These are phyloP conservation scores for Pteronotus mesoamericanus DNA, from an alignment of 2,797 vertebrate genomes.

Conservation along the genomic window DNA sequence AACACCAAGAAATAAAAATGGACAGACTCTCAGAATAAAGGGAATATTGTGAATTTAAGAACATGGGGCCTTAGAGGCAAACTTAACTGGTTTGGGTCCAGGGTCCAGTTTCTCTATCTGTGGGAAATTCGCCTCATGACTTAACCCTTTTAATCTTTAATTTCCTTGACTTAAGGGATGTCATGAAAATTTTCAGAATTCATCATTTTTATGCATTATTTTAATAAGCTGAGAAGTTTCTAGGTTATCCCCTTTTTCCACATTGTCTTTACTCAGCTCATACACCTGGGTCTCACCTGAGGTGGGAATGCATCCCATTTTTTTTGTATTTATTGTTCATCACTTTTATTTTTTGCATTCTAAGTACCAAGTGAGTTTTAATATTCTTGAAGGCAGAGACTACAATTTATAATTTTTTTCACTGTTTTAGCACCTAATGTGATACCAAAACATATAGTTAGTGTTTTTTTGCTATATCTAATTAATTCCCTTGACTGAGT, in stretches of 20 bases:
- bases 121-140: background rate
- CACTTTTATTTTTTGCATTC: background rate
- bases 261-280: background rate
- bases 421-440: background rate
- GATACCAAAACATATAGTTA: background rate
- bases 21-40: background rate
- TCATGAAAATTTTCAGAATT: background rate
- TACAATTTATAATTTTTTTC: background rate
- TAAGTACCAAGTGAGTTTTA: background rate
- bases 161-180: background rate
- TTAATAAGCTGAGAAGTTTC: background rate
- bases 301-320: background rate
- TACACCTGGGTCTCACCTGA: background rate
- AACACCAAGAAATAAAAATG: background rate
- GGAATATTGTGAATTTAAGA: background rate
- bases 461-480: accelerated
- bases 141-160: background rate
- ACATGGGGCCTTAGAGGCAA: background rate
- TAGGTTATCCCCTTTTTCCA: background rate
- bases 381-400: background rate
- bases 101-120: background rate
- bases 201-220: background rate
- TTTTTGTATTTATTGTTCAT: background rate
- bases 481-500: background rate
- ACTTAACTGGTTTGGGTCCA: background rate